Percentiles rank a stretch among this genome's conserved stretches.
phyloP scores from a whole-genome alignment of 2,888 invertebrate genomes.

The Drosophila greeni region DNA sequence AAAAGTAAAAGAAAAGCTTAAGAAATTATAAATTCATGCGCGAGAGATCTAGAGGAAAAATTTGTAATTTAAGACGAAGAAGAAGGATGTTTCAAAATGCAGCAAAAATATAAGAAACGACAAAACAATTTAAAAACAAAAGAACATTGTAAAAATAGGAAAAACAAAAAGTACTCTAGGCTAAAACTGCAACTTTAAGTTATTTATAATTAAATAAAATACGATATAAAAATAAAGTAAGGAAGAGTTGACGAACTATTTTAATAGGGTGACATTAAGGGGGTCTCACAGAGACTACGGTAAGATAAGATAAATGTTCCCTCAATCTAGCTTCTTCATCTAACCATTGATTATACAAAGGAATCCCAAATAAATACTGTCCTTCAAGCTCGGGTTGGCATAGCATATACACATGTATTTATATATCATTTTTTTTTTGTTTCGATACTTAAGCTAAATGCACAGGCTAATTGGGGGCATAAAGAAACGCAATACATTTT shows the following conservation, averaged over 20 bases:
- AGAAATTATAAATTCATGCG: constrained; percentile 59
- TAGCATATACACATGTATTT: constrained; percentile 49
- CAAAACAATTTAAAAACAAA: constrained; percentile 36
- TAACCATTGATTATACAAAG: too few relatives aligned
- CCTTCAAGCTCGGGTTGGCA: constrained; percentile 10
- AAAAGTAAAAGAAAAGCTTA: constrained; percentile 47
- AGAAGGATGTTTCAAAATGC: constrained; percentile 54
- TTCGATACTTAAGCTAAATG: constrained; percentile 54
- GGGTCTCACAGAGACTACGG: too few relatives aligned
- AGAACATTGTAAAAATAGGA: constrained; percentile 51
- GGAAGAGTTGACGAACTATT: constrained; percentile 11
- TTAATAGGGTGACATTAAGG: not conserved
- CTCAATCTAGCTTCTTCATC: too few relatives aligned
- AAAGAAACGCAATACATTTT: constrained; percentile 31
- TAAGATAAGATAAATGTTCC: too few relatives aligned
- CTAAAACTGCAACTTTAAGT: constrained; percentile 76
- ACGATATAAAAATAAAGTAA: constrained; percentile 67
- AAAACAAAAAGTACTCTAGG: constrained; percentile 72
- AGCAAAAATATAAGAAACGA: constrained; percentile 45
- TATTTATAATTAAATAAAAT: constrained; percentile 79
- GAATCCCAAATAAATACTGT: not conserved
- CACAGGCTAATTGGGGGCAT: constrained; percentile 47
- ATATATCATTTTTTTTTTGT: constrained; percentile 41
- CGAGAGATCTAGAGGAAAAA: constrained; percentile 34
- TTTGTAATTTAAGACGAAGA: constrained; percentile 55